phyloP scores from a whole-genome alignment of 2,797 vertebrate species.

The Anguilla obscura region DNA sequence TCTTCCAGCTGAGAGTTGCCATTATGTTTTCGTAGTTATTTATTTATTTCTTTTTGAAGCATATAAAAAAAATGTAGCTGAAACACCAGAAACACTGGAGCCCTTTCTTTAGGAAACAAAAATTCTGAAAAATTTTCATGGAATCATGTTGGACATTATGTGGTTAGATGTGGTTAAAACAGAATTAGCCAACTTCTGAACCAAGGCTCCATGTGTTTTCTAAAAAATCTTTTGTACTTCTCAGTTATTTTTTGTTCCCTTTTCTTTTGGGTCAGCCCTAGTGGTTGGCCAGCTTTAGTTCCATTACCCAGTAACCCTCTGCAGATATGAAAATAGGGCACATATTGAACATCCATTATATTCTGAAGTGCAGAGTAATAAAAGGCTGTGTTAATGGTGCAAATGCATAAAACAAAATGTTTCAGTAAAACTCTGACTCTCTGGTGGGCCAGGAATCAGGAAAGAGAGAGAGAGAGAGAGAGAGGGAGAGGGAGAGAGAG shows the following conservation, averaged over 20 bases:
- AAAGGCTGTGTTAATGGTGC: background rate
- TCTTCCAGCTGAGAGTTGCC: background rate
- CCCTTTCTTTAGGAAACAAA: background rate
- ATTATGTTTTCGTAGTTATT: background rate
- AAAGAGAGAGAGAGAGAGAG: too few relatives aligned
- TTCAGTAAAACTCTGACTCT: background rate
- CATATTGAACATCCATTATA: background rate
- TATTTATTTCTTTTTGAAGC: background rate
- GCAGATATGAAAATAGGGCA: background rate
- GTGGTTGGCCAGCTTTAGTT: background rate
- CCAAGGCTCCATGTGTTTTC: too few relatives aligned
- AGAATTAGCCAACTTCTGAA: background rate
- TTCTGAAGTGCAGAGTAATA: background rate
- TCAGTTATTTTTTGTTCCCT: slow-evolving; percentile 6
- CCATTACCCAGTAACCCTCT: slow-evolving; percentile 2
- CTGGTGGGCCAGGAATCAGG: background rate
- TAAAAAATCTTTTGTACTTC: background rate
- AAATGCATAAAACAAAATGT: background rate
- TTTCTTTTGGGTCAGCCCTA: background rate
- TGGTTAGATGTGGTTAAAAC: background rate
- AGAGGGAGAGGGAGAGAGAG: background rate
- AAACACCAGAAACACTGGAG: background rate
- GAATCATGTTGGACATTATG: background rate
- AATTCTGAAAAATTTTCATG: background rate
- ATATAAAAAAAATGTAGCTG: background rate